Percentiles rank a stretch among this genome's conserved stretches.
Conservation (phyloP, 2,113 vertebrate genomes). For the Phocoena sinus region DNA sequence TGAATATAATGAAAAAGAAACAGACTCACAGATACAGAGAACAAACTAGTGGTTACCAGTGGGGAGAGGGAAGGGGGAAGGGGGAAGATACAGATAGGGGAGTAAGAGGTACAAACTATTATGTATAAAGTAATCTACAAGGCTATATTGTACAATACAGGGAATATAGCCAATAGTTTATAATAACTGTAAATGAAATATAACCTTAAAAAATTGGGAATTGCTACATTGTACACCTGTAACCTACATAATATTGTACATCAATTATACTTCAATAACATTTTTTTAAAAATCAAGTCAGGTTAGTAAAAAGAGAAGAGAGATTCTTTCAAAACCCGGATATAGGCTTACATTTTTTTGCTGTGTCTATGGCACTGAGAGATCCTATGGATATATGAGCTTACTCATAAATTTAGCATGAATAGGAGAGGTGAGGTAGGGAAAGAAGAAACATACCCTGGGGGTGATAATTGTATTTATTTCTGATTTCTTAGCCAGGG, state of each 20-base stretch:
- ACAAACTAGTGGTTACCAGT: background rate
- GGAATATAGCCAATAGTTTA: background rate
- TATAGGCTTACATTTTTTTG: background rate
- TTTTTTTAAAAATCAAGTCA: background rate
- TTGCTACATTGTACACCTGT: background rate
- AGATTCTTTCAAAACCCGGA: background rate
- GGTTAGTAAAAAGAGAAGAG: background rate
- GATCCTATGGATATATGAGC: background rate
- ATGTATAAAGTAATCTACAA: background rate
- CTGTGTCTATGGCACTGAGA: background rate
- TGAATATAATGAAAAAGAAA: background rate
- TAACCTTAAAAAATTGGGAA: background rate
- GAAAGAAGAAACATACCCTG: background rate
- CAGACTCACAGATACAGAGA: background rate
- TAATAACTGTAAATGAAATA: background rate
- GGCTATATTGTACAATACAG: background rate
- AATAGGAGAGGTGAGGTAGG: background rate
- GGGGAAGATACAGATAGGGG: background rate
- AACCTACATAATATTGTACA: background rate
- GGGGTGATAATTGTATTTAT: background rate
- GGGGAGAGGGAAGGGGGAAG: background rate
- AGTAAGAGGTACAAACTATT: background rate
- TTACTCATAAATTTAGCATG: background rate
- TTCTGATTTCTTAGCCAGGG: background rate
- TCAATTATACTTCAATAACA: background rate